phyloP scores from a whole-genome alignment of 1,140 invertebrate genomes.

The Euglossa dilemma region DNA sequence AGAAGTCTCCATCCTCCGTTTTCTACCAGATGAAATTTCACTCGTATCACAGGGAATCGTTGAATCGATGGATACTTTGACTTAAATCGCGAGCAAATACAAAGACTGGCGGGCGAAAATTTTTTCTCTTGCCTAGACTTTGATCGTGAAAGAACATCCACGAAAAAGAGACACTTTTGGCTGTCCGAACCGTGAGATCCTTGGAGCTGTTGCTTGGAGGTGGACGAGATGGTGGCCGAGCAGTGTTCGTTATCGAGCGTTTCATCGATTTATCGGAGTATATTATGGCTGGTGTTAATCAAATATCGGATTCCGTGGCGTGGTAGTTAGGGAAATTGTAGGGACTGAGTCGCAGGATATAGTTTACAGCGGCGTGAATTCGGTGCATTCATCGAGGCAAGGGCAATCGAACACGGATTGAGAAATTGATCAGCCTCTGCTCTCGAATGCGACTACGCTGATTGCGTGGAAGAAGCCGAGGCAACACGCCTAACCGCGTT shows the following conservation, averaged over 20 bases:
- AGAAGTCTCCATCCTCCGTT: neutral
- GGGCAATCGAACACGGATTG: constrained; percentile 37
- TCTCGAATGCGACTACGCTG: neutral
- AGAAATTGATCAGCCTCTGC: constrained; percentile 24
- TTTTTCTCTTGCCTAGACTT: too few species aligned
- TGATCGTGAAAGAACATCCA: too few species aligned
- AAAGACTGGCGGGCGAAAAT: too few species aligned
- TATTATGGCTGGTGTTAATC: constrained; percentile 27
- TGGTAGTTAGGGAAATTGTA: constrained; percentile 32
- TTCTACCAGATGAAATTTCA: too few species aligned
- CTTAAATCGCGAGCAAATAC: neutral
- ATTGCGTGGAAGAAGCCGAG: neutral
- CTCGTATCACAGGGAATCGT: too few species aligned
- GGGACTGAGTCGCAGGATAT: constrained; percentile 5
- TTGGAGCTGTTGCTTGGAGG: too few species aligned
- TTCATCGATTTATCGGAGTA: constrained; percentile 15
- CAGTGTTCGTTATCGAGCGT: constrained; percentile 42
- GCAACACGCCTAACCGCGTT: neutral
- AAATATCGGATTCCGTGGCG: constrained; percentile 28
- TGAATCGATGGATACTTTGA: too few species aligned
- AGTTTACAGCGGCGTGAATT: neutral
- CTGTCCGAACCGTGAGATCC: too few species aligned
- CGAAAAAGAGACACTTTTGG: too few species aligned
- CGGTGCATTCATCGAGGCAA: constrained; percentile 22
- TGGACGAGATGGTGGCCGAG: neutral